Evolutionary conservation across 2,888 invertebrate species (phyloP), one percentile per base, ranked within the genome.

Genomic region (Meteorus colon): DNA sequence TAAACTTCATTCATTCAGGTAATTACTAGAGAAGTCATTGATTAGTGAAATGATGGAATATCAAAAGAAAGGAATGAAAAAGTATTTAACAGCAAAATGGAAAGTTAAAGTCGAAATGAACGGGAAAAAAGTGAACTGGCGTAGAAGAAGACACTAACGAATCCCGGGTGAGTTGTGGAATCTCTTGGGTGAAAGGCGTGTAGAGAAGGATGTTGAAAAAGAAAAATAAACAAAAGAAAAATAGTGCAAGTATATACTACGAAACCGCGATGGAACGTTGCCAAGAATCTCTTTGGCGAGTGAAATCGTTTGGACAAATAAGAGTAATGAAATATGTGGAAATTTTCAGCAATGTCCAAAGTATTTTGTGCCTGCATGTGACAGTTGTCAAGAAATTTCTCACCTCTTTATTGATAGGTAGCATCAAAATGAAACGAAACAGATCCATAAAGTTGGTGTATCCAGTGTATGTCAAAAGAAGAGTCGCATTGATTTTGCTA

Each of bases 241-340:
- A 63, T 24, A 59, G 34, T 48, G 69, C 37, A 55, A 75, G 55
- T 65, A 70, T 19, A 55, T 31, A 70, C 55, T 70, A 24, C 75
- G 65, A 73, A 78, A 77, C 79, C 78, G 71, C 77, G 63, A 68
- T 76, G 78, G 78, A 77, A 59, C 68, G 65, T 62, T 79, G 80
- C 80, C 80, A 80, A 80, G 75, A 80, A 79, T 80, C 73, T 76
- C 70, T 70, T 77, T 71, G 74, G 76, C 69, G 41, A 71, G 68
- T 24, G 37, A 37, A 10, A 73, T 60, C 66, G 70, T 66, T 55
- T 62, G 67, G 74, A 66, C 70, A 73, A 76, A 72, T 72, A 77
- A 66, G 59, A 76, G 67, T 69, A 67, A 76, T 76, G 69, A 74
- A 75, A 65, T 62, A 70, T 74, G 65, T n/a, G 65, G 55, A 75